Evolutionary conservation across 2,888 invertebrate genomes (phyloP), one percentile per base, ranked within the genome.

Genomic region (Phengaris arion): DNA sequence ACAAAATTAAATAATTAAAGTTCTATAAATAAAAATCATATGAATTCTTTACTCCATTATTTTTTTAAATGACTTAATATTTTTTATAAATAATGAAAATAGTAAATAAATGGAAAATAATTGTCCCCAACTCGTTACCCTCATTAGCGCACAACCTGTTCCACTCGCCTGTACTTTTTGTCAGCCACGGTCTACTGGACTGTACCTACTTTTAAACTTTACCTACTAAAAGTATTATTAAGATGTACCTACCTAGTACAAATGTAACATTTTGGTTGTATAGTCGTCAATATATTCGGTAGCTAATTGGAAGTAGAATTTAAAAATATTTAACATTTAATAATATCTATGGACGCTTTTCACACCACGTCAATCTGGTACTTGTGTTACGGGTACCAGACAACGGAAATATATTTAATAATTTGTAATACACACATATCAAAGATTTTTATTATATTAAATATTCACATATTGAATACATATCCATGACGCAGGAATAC

Each of bases 141-240:
- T 64, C 64, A 35, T 64, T 64, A 64, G 35, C 35, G 35, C 35
- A 12, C 35, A 64, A 45, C 64, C 64, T 64, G 64, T 64, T 64
- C 35, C 7, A 64, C 64, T 64, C 64, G 64, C 64, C 64, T 45
- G 64, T 64, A 64, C 64, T 64, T 64, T 64, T 64, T 64, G 35
- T 64, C 12, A 12, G 0, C 64, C 15, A 64, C 35, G 35, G 12
- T 64, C 64, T 64, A 64, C 35, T 64, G 13, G 64, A 35, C 35
- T 64, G 64, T 45, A 35, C 64, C 35, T 64, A 45, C 35, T 64
- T 45, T 64, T 45, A 35, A 35, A 10, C 6, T 35, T 22, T 22
- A 59, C 59, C 59, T 35, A 59, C 9, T 57, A 57, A 57, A 15
- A 54, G 54, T n/a, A 54, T 13, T n/a, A 15, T 57, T 8, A n/a